Conservation (phyloP, 2,888 invertebrate species). For the Netelia melanura region DNA sequence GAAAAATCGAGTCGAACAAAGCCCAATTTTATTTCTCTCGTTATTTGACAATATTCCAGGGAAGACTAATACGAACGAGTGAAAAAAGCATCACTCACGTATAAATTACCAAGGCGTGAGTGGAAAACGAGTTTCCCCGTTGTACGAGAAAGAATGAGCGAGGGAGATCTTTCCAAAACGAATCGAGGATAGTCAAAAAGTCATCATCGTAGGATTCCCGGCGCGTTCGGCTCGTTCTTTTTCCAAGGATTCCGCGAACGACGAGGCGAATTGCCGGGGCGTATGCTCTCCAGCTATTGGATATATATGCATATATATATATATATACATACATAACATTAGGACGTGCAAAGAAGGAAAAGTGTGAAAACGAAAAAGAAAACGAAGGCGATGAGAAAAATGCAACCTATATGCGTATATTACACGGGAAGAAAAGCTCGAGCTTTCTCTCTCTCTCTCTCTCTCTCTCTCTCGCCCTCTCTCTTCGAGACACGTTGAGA, state of each 20-base stretch:
- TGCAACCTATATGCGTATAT: slow-evolving; percentile 16
- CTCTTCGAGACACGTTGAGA: slow-evolving; percentile 19
- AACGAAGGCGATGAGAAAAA: slow-evolving; percentile 25
- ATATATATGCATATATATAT: not conserved
- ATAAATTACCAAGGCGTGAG: slow-evolving; percentile 3
- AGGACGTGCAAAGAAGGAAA: slow-evolving; percentile 27
- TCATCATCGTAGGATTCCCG: slow-evolving; percentile 41
- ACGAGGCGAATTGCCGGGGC: slow-evolving; percentile 49
- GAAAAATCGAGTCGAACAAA: too few species aligned
- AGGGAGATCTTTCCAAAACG: slow-evolving; percentile 8
- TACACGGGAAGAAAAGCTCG: not conserved
- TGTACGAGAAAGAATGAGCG: not conserved
- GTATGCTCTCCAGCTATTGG: slow-evolving; percentile 1
- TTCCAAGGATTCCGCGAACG: slow-evolving; percentile 50
- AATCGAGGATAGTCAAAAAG: slow-evolving; percentile 28
- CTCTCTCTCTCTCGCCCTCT: not conserved
- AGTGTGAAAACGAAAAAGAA: slow-evolving; percentile 27
- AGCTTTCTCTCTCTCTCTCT: not conserved
- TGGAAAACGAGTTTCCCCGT: not conserved
- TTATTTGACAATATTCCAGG: not conserved
- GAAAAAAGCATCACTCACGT: not conserved
- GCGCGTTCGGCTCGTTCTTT: slow-evolving; percentile 58
- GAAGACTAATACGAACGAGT: not conserved
- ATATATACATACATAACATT: not conserved
- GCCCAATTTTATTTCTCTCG: not conserved